Evolutionary conservation across 2,888 invertebrate genomes (phyloP).

Genomic region (Clistopyga incitator): DNA sequence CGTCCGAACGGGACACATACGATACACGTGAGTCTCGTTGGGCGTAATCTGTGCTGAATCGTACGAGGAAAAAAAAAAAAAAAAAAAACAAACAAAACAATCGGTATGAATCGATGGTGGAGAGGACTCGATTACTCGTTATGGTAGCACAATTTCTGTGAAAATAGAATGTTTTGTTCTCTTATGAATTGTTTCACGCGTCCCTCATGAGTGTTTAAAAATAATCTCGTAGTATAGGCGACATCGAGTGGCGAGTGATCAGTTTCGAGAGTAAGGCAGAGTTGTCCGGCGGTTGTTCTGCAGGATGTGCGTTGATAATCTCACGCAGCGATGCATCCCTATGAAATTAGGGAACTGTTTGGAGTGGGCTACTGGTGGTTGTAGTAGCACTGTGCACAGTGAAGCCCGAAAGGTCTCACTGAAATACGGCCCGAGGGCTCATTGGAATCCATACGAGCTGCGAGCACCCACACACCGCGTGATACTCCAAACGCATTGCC

Average conservation of each 20-base stretch:
- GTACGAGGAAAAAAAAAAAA: background rate
- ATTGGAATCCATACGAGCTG: conserved; percentile 64
- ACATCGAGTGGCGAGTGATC: conserved; percentile 23
- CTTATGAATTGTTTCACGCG: too few species aligned
- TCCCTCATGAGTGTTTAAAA: too few species aligned
- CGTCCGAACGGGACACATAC: background rate
- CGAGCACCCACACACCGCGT: conserved; percentile 34
- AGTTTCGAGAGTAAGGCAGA: too few species aligned
- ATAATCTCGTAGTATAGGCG: conserved; percentile 22
- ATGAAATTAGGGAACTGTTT: conserved; percentile 81
- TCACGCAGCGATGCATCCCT: conserved; percentile 81
- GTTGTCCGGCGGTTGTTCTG: conserved; percentile 74
- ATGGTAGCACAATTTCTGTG: too few species aligned
- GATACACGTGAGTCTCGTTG: background rate
- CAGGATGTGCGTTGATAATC: conserved; percentile 80
- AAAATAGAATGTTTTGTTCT: too few species aligned
- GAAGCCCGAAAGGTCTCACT: conserved; percentile 78
- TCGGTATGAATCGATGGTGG: background rate
- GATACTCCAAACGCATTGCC: conserved; percentile 55
- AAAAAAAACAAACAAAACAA: background rate
- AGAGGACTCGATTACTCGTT: too few species aligned
- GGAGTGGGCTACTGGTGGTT: conserved; percentile 71
- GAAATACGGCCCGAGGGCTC: conserved; percentile 62
- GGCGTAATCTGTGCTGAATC: background rate
- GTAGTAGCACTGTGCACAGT: conserved; percentile 55